Evolutionary conservation across 2,888 invertebrate genomes (phyloP).

Genomic region (Ormyrus pomaceus): DNA sequence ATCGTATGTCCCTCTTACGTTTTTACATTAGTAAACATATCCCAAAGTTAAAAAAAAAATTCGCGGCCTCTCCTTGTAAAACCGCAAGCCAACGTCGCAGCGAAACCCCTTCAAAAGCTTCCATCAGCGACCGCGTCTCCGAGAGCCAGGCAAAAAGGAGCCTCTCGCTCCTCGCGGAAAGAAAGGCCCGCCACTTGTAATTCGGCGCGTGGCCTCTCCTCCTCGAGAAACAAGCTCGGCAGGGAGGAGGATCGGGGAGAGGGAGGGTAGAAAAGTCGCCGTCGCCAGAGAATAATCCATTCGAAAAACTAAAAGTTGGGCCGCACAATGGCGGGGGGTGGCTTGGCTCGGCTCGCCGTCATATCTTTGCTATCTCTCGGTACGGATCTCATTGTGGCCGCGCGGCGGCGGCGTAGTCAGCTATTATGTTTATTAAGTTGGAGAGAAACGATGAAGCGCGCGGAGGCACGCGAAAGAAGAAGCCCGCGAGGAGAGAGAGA

Average conservation of each 20-base stretch:
- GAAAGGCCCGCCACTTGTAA: not conserved
- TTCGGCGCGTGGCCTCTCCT: not conserved
- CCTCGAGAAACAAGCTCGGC: not conserved
- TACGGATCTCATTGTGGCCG: conserved; percentile 72
- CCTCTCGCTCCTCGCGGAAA: not conserved
- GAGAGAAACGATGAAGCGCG: conserved; percentile 58
- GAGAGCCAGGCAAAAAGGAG: too few species aligned
- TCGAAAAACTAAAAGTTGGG: conserved; percentile 53
- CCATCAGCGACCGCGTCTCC: too few species aligned
- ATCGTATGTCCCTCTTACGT: too few species aligned
- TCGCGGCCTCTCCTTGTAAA: too few species aligned
- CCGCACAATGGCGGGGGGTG: conserved; percentile 15
- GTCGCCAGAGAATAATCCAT: conserved; percentile 49
- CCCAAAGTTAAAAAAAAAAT: too few species aligned
- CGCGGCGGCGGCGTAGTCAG: conserved; percentile 69
- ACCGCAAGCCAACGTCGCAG: too few species aligned
- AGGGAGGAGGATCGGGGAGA: not conserved
- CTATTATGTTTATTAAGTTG: conserved; percentile 76
- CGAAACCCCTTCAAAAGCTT: too few species aligned
- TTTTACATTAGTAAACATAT: too few species aligned
- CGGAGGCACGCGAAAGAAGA: conserved; percentile 47
- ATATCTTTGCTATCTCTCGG: conserved; percentile 70
- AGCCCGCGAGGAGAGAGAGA: conserved; percentile 39
- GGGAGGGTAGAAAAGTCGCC: not conserved
- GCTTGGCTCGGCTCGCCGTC: conserved; percentile 59